Base-by-base conservation (phyloP, 1,140 invertebrate species). In the Trachelipus rathkii region DNA sequence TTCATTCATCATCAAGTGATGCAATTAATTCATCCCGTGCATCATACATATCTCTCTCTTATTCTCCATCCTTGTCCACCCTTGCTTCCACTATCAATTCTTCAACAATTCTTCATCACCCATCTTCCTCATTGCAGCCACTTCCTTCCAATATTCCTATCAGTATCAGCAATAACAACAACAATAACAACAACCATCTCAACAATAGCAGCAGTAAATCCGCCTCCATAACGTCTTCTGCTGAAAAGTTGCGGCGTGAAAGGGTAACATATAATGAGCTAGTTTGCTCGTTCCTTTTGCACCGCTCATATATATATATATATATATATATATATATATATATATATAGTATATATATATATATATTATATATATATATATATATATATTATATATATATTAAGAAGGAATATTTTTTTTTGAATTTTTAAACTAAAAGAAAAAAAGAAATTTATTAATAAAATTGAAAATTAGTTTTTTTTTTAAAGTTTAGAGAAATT, bases 191-290 rank as follows among this genome's bases (percentile, higher is more conserved):
- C 50, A 60, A 60, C 50, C 11, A 19, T 60, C 50, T 60, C 50
- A 60, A 60, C 50, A 60, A 60, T 19, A 60, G 19, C 50, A 60
- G 19, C 50, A 60, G 50, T 19, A 60, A 60, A 13, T 13, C 50
- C 11, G 50, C 50, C 50, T 60, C 50, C 50, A 78, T 73, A 73
- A 72, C 74, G 74, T 78, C 77, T 76, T 73, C 77, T 78, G 73
- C 77, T 45, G 77, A 75, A 73, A 78, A 76, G 77, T 78, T 74
- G 77, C 77, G 77, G 44, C 77, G 77, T 73, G 77, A 74, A 78
- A 71, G 77, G 77, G 77, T 78, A 78, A 74, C 50, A 13, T 15
- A 60, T 13, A 13, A 19, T 19, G 11, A 13, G 74, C 74, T 71
- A 72, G 73, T 75, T 71, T 74, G 73, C 74, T 74, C 74, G 71